Base-by-base conservation (phyloP, 2,113 vertebrate species). In the Nestor notabilis region DNA sequence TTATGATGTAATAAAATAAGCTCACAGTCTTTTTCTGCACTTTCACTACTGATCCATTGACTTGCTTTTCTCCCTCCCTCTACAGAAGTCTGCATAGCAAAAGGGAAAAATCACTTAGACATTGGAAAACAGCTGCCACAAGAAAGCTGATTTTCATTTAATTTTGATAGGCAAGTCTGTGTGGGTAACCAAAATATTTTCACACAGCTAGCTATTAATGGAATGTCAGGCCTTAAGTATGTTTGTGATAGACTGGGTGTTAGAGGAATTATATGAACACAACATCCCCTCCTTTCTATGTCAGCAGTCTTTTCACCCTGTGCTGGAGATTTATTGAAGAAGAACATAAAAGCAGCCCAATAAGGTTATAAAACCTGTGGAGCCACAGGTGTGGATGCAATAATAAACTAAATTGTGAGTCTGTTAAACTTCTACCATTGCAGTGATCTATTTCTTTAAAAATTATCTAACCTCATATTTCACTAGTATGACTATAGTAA, bases 251-350 rank as follows among this genome's bases (percentile, higher is more conserved):
- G 64, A 83, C 46, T 85, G 33, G 23, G 31, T 74, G 60, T 84
- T 82, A 95, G 29, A 82, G 20, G 28, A 89, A 65, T 89, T 91
- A 49, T 47, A 43, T 68, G 58, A 65, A 75, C 28, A 71, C 35
- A 91, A 41, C 20, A 56, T 31, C 83, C 80, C 25, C 70, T 82
- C 56, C 29, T 83, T 97, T 95, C 83, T 92, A 4, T 84, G 76
- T 94, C 68, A 96, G 88, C 92, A 97, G 52, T 15, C 49, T 78
- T 95, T 96, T 95, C 93, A 93, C 65, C 19, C 46, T 93, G 75
- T 93, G 80, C 84, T 96, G 53, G 90, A 78, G 90, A 47, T 23
- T 95, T 74, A 97, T 89, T 94, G 94, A 97, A 95, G 70, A 93
- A 95, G 77, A 95, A 96, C 83, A 82, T 72, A 71, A 93, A 96